Evolutionary conservation across 2,113 vertebrate genomes (phyloP), one percentile per base, ranked within the genome.

Genomic region (Poeciliopsis prolifica): DNA sequence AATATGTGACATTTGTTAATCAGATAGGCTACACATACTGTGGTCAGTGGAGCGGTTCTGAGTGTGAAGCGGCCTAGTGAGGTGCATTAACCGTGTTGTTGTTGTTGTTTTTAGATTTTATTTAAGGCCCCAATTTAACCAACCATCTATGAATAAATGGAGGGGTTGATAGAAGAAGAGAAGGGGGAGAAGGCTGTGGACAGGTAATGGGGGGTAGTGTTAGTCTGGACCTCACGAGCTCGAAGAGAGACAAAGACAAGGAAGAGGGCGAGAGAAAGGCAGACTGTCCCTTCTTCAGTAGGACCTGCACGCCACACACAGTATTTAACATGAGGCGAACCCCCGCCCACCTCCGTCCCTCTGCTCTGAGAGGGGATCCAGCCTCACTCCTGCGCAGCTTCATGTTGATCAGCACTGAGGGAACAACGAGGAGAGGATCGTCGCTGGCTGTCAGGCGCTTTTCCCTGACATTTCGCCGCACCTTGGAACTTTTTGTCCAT

Each of bases 401-500:
- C 88, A 93, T 93, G 93, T 90, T 86, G 92, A 92, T 90, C 91
- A 87, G 84, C 84, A 81, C 65, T 69, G 66, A 82, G 71, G 77
- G 60, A 80, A 71, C 64, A 26, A 61, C 74, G 70, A 40, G 30
- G 69, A 42, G 66, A 81, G 76, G 73, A 74, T 77, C 69, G 74
- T 75, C 84, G 88, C 5, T 68, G 67, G 76, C 68, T 13, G 72
- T 29, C 78, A 77, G 85, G 65, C 72, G 77, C 63, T 61, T 88
- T 90, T 91, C 86, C 86, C 62, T 71, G 74, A 75, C 81, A 74
- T 65, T 78, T 76, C 85, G 69, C 72, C 84, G 84, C 72, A 24
- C 62, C 75, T 83, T 78, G 91, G 87, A 93, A 85, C 72, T 86
- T 92, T 95, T 93, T 93, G 94, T 94, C 89, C 92, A 94, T 94